phyloP scores from a whole-genome alignment of 2,113 vertebrate genomes.

The Dasypus novemcinctus region DNA sequence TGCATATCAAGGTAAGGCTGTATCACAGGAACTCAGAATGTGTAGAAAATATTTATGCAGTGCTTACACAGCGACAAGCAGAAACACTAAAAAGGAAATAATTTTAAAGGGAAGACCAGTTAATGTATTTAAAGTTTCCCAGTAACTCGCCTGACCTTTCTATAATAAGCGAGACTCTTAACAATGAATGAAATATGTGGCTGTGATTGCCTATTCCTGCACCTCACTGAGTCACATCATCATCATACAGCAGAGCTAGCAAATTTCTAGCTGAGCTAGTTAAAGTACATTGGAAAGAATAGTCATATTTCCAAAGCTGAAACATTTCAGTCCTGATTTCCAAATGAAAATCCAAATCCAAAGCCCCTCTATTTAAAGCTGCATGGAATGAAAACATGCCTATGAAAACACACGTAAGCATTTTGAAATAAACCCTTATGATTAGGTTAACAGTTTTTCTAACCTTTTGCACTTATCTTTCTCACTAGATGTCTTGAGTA shows the following conservation, averaged over 20 bases:
- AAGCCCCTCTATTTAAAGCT: constrained; percentile 56
- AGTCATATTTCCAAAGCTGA: constrained; percentile 51
- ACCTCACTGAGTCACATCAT: constrained; percentile 48
- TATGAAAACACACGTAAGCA: neutral
- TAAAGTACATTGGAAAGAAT: constrained; percentile 55
- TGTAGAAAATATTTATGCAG: constrained; percentile 29
- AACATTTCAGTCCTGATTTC: constrained; percentile 64
- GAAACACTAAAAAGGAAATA: constrained; percentile 11
- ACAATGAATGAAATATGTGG: constrained; percentile 25
- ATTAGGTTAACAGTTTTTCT: constrained; percentile 52
- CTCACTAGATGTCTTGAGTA: neutral
- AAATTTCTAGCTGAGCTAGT: constrained; percentile 72
- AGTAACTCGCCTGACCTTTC: constrained; percentile 45
- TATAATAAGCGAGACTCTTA: neutral
- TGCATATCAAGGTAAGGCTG: constrained; percentile 58
- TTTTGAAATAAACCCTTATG: constrained; percentile 37
- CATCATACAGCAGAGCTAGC: constrained; percentile 55
- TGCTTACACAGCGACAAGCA: constrained; percentile 32
- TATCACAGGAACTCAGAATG: constrained; percentile 2
- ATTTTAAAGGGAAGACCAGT: constrained; percentile 16
- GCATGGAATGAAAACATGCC: constrained; percentile 44
- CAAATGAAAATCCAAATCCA: constrained; percentile 63
- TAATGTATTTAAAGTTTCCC: constrained; percentile 43
- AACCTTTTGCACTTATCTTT: neutral
- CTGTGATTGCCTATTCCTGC: constrained; percentile 53